A percentile compares a stretch with the other conserved stretches of the same genome.
Evolutionary conservation across 2,113 vertebrate genomes (phyloP).

Genomic region (Tetrax tetrax): DNA sequence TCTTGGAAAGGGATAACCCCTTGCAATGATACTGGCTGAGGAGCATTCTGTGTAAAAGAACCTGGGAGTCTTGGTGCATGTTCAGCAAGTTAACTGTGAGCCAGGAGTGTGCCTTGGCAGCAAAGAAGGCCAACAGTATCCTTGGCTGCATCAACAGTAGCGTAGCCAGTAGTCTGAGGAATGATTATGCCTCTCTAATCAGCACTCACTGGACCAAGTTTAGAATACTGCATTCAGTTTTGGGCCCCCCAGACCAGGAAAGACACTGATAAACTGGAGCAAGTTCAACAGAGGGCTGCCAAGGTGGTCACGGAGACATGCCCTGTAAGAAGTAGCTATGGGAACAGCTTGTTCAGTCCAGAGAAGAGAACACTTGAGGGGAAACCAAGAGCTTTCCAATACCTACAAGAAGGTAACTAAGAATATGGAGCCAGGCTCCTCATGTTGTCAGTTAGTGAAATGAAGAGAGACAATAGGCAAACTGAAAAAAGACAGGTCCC

Average conservation of each 20-base stretch:
- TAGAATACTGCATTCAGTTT: constrained; percentile 36
- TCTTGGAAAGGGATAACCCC: not conserved
- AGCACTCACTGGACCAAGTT: not conserved
- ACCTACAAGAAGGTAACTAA: constrained; percentile 1
- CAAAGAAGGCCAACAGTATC: constrained; percentile 30
- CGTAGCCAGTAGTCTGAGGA: constrained; percentile 52
- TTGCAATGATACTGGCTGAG: not conserved
- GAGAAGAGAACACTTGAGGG: not conserved
- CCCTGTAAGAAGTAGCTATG: not conserved
- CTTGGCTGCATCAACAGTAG: constrained; percentile 49
- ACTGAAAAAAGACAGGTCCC: not conserved
- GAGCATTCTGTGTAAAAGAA: not conserved
- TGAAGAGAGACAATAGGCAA: not conserved
- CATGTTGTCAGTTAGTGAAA: not conserved
- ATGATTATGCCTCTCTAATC: constrained; percentile 60
- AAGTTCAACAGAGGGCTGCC: constrained; percentile 16
- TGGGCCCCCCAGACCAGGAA: not conserved
- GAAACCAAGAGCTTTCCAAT: not conserved
- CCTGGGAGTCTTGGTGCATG: not conserved
- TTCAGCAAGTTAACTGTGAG: not conserved
- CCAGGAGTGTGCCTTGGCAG: constrained; percentile 61
- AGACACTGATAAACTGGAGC: constrained; percentile 32
- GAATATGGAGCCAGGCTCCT: not conserved
- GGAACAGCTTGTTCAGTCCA: constrained; percentile 29
- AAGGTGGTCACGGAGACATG: constrained; percentile 23